Evolutionary conservation across 64 coral and sea anemone species (phyloP).

Genomic region (Actinia tenebrosa): DNA sequence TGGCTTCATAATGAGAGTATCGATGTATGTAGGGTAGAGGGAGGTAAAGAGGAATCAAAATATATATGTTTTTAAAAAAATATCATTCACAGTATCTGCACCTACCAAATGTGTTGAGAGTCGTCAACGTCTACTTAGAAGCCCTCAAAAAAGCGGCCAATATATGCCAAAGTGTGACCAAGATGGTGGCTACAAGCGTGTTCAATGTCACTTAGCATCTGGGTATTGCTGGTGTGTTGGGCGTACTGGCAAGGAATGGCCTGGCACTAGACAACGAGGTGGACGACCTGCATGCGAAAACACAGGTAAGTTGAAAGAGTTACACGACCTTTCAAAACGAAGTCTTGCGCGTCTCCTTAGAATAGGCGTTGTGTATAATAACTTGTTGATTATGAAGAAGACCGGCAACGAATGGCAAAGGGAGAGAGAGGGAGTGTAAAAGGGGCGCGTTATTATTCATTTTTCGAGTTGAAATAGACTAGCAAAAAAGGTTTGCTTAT

Average conservation of each 20-base stretch:
- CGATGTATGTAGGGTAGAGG: too few relatives aligned
- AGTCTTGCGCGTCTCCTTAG: background rate
- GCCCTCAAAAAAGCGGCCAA: background rate
- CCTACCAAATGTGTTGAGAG: background rate
- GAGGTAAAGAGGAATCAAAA: too few relatives aligned
- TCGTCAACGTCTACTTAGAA: background rate
- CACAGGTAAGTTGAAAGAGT: conserved; percentile 30
- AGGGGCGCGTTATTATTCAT: too few relatives aligned
- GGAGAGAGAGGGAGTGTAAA: too few relatives aligned
- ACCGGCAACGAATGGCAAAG: too few relatives aligned
- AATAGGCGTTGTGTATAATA: too few relatives aligned
- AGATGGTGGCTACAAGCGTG: conserved; percentile 61
- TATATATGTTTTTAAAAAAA: background rate
- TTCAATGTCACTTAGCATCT: conserved; percentile 50
- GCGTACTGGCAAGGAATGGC: conserved; percentile 56
- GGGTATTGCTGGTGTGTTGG: conserved; percentile 90
- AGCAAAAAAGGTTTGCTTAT: background rate
- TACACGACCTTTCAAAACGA: background rate
- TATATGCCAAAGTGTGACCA: conserved; percentile 61
- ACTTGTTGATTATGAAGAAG: too few relatives aligned
- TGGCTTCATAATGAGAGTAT: too few relatives aligned
- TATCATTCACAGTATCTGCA: background rate
- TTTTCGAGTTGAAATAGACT: background rate
- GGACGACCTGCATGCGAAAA: conserved; percentile 52
- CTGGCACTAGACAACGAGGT: conserved; percentile 66